Base-by-base conservation (phyloP, 2,113 vertebrate species). In the Leiothrix lutea region DNA sequence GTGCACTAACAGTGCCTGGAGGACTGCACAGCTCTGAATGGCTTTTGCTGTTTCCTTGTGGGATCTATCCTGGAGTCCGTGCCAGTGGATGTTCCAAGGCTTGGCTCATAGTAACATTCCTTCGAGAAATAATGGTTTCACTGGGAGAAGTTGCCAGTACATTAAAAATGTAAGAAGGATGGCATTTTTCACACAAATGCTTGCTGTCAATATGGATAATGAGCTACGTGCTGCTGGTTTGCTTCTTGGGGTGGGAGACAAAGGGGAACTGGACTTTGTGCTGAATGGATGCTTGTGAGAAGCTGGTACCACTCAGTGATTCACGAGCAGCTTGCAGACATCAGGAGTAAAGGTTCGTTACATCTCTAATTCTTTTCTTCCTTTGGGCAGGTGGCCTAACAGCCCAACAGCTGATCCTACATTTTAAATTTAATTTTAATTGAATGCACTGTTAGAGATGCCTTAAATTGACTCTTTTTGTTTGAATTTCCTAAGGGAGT, bases 401-500 rank as follows among this genome's bases (percentile, higher is more conserved):
- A 82, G 92, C 92, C 87, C 77, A 94, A 78, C 94, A 96, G 94
- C 90, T 97, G 97, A 97, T 96, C 85, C 82, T 88, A 66, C 75
- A 70, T 92, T 97, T 96, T 67, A 95, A 95, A 98, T 97, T 96
- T 95, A 96, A 97, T 98, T 97, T 97, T 98, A 98, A 98, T 97
- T 98, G 97, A 98, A 97, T 79, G 93, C 94, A 95, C 69, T 92
- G 80, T 90, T 97, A 92, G 81, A 95, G 92, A 96, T 96, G 96
- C 86, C 90, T 97, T 98, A 96, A 97, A 97, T 94, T 92, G 96
- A 96, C 96, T 94, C 94, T 91, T 97, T 97, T 95, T 94, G 95
- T 97, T 96, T 97, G 94, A 93, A 97, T 97, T 97, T 98, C 97
- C 97, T 97, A 45, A 47, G 97, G 97, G 96, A 98, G 40, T 91